phyloP scores from a whole-genome alignment of 2,888 invertebrate genomes.

The Mayetiola destructor region DNA sequence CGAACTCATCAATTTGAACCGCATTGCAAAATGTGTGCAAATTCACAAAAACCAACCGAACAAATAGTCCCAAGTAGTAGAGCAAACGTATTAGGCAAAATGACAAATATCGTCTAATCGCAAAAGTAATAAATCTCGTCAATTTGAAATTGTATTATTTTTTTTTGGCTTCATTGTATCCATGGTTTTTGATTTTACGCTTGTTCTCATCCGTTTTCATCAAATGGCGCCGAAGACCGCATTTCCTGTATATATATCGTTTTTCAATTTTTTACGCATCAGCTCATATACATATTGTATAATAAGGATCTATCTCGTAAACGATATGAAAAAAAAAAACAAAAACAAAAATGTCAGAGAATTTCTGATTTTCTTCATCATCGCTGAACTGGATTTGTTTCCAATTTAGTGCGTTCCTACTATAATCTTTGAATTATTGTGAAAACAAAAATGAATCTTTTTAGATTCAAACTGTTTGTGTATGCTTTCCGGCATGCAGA shows the following conservation, averaged over 20 bases:
- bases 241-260: neutral
- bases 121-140: conserved; percentile 3
- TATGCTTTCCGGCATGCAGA: too few relatives aligned
- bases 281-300: too few relatives aligned
- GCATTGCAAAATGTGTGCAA: neutral
- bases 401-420: too few relatives aligned
- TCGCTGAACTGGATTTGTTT: too few relatives aligned
- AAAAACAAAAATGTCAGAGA: too few relatives aligned
- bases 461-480: too few relatives aligned
- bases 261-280: neutral
- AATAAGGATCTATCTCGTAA: too few relatives aligned
- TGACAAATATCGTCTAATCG: conserved; percentile 8
- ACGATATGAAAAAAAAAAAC: too few relatives aligned
- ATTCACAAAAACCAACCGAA: neutral
- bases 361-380: too few relatives aligned
- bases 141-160: neutral
- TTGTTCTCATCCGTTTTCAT: neutral
- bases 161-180: conserved; percentile 4
- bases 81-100: neutral
- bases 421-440: too few relatives aligned
- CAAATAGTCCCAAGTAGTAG: neutral
- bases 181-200: neutral
- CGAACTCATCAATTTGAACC: too few relatives aligned
- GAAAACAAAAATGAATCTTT: too few relatives aligned
- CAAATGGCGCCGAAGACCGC: conserved; percentile 8